A percentile compares a stretch with the other conserved stretches of the same genome.
These are phyloP conservation scores for Pelvicachromis taeniatus DNA, from an alignment of 2,113 vertebrate species.

Conservation along the genomic window DNA sequence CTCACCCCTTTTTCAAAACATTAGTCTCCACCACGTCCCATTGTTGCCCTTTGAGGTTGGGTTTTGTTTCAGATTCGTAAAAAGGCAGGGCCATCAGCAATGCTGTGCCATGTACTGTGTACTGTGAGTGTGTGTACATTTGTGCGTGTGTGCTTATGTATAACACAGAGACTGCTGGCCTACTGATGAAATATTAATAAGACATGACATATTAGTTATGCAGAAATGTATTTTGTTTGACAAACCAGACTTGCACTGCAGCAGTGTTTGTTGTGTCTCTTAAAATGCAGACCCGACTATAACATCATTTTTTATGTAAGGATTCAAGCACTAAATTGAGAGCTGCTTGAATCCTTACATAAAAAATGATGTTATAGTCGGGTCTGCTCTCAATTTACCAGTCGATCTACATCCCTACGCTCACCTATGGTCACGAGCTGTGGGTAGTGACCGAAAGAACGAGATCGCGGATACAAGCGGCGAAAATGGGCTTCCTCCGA, in stretches of 20 bases:
- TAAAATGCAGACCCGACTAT: background rate
- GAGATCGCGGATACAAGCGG: too few species aligned
- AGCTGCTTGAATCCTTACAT: too few species aligned
- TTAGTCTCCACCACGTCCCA: conserved; percentile 33
- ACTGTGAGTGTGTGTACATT: background rate
- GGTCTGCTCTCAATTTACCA: too few species aligned
- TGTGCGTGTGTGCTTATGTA: background rate
- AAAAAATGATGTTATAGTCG: too few species aligned
- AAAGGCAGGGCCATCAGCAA: background rate
- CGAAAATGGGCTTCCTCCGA: too few species aligned
- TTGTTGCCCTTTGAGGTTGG: conserved; percentile 44
- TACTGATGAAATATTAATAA: background rate
- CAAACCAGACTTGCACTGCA: background rate
- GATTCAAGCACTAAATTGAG: background rate
- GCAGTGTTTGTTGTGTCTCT: background rate
- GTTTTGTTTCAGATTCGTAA: conserved; percentile 36
- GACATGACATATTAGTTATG: background rate
- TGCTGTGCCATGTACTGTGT: background rate
- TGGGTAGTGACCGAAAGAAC: too few species aligned
- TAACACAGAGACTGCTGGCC: background rate
- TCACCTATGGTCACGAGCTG: too few species aligned
- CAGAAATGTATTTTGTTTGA: background rate
- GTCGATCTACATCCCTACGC: too few species aligned
- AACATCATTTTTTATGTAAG: background rate
- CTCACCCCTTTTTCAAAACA: conserved; percentile 54